Evolutionary conservation across 2,888 invertebrate species (phyloP).

Genomic region (Leptura quadrifasciata): DNA sequence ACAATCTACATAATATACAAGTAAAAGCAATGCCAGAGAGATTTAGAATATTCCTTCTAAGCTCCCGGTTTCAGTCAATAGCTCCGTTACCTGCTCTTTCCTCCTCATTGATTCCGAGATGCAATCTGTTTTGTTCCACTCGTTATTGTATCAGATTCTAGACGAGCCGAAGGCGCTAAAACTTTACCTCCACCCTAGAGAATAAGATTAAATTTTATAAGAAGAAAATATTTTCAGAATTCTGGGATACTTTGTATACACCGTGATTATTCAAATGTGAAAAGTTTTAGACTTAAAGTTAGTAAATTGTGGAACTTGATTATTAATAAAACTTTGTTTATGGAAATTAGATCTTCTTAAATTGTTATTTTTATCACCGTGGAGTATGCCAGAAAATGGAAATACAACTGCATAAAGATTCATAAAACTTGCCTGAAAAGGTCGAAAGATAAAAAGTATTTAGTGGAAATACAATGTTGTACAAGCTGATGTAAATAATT

Average conservation of each 20-base stretch:
- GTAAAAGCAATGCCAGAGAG: background rate
- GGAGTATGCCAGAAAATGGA: background rate
- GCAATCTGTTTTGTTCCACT: conserved; percentile 57
- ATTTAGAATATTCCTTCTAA: background rate
- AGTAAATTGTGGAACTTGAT: conserved; percentile 61
- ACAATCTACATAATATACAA: background rate
- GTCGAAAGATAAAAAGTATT: background rate
- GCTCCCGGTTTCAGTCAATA: conserved; percentile 1
- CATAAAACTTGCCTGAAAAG: background rate
- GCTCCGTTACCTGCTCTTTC: conserved; percentile 34
- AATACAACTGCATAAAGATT: conserved; percentile 15
- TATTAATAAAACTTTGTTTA: conserved; percentile 62
- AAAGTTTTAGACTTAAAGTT: conserved; percentile 60
- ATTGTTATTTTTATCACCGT: conserved; percentile 36
- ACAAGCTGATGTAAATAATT: conserved; percentile 2
- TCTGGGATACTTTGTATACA: conserved; percentile 56
- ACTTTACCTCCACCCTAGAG: conserved; percentile 54
- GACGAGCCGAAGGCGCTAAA: conserved; percentile 50
- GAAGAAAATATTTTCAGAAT: conserved; percentile 59
- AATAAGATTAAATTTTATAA: conserved; percentile 58
- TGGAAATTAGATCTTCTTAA: conserved; percentile 50
- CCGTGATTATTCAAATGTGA: conserved; percentile 61
- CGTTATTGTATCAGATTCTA: conserved; percentile 55
- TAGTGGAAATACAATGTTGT: background rate
- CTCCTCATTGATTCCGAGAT: conserved; percentile 47